phyloP scores from a whole-genome alignment of 64 coral and sea anemone species.

The Dendrophyllia cribrosa region DNA sequence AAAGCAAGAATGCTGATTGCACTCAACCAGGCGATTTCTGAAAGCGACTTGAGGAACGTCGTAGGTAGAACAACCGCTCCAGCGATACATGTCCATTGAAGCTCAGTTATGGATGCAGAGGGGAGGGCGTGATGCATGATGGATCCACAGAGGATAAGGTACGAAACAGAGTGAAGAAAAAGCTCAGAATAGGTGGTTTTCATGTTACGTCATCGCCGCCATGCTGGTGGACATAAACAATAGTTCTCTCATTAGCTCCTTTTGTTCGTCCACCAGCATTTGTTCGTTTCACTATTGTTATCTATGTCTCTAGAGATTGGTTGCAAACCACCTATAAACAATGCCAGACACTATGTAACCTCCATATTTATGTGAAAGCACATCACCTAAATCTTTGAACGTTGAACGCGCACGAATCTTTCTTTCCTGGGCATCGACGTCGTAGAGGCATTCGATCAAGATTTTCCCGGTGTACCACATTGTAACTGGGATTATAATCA shows the following conservation, averaged over 20 bases:
- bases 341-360: not conserved
- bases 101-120: not conserved
- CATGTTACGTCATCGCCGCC: too few species aligned
- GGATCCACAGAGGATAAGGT: not conserved
- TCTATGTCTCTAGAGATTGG: too few species aligned
- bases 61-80: slow-evolving; percentile 6
- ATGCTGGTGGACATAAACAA: too few species aligned
- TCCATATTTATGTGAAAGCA: not conserved
- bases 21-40: slow-evolving; percentile 47
- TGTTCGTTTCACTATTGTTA: too few species aligned
- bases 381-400: slow-evolving; percentile 8
- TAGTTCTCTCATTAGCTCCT: too few species aligned
- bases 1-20: not conserved
- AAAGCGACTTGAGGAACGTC: slow-evolving; percentile 1
- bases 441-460: slow-evolving; percentile 32
- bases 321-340: too few species aligned
- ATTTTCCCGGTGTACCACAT: not conserved
- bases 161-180: not conserved
- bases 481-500: slow-evolving; percentile 1
- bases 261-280: too few species aligned
- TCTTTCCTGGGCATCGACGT: not conserved
- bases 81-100: not conserved
- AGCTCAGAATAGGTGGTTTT: not conserved
- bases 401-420: slow-evolving; percentile 19
- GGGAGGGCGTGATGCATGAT: not conserved